Evolutionary conservation across 2,113 vertebrate species (phyloP), one percentile per base, ranked within the genome.

Genomic region (Ochotona princeps): DNA sequence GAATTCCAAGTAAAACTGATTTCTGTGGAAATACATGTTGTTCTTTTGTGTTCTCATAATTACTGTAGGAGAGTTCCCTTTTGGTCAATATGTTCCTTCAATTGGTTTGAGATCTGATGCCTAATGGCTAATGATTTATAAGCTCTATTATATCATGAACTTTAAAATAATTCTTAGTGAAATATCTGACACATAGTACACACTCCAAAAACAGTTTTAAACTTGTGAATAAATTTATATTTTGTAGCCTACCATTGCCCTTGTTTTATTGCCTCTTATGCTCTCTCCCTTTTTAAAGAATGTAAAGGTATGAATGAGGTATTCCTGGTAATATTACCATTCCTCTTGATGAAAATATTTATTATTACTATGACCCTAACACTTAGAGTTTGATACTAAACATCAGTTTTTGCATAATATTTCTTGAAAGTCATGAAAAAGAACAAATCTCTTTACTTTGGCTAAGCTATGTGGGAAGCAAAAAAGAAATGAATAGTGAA

Each of bases 371-470:
- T 66, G 30, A 86, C 60, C 82, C 20, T 79, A 47, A 67, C 69
- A 75, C 23, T 79, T 89, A 79, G 79, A 32, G 65, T 79, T 88
- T 83, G 10, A 83, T 92, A 32, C 65, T 32, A 4, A 85, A 83
- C 6, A 94, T n/a, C 5, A 74, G 10, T 21, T 93, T 90, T 92
- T 84, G 44, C 9, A 78, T 10, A 78, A 7, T 67, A 61, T 65
- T 87, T 85, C 61, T 92, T 82, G 20, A 60, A 90, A 87, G 9
- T 72, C 72, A 28, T 61, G 28, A 86, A 73, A 87, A 51, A 87
- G 87, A 90, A 70, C 4, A 69, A 65, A 79, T 12, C 1, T 90
- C 13, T 93, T 70, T 72, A 89, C 18, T 87, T 92, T 81, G 32
- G 14, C 32, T 82, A 79, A 91, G 49, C 14, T 4, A 26, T 65